Base-by-base conservation (phyloP, 2,888 invertebrate genomes). In the Julus scandinavius region DNA sequence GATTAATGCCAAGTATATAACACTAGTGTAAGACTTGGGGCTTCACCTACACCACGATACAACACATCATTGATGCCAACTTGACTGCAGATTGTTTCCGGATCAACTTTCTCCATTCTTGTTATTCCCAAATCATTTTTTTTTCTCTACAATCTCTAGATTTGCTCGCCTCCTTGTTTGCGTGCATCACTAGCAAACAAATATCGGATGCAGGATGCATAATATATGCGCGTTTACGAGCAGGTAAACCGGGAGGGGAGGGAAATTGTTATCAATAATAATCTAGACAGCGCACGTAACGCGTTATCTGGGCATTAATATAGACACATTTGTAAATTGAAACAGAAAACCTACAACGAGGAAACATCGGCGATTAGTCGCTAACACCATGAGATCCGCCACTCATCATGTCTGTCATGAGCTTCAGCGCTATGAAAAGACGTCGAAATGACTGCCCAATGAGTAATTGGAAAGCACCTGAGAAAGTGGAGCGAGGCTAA, bases 311-410 rank as follows among this genome's bases (percentile, higher is more conserved):
- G 11, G 54, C n/a, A 63, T 63, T 63, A 63, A 63, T 63, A 6
- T n/a, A n/a, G 63, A 63, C 63, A 63, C 63, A 63, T 63, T 63
- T 63, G 63, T n/a, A 63, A 63, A 63, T 63, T 63, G 63, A 63
- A 63, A 63, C 63, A 17, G 63, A 63, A 63, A 63, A 63, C 63
- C 63, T 63, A 63, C 63, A 63, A 63, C 2, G 63, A 1, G 63
- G n/a, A 63, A 63, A n/a, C 63, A n/a, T n/a, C n/a, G 63, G 17
- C 54, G 54, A 54, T 54, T 17, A 54, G 54, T 45, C 45, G 45
- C 7, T 45, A 45, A 45, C 45, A 45, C 45, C 15, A 17, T 63
- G 63, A 63, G n/a, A 63, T 63, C 17, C 63, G 17, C 63, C 63
- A 63, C 63, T 63, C 63, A 6, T 63, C 63, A 63, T 29, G n/a